Evolutionary conservation across 2,797 vertebrate species (phyloP).

Genomic region (Carduelis carduelis): DNA sequence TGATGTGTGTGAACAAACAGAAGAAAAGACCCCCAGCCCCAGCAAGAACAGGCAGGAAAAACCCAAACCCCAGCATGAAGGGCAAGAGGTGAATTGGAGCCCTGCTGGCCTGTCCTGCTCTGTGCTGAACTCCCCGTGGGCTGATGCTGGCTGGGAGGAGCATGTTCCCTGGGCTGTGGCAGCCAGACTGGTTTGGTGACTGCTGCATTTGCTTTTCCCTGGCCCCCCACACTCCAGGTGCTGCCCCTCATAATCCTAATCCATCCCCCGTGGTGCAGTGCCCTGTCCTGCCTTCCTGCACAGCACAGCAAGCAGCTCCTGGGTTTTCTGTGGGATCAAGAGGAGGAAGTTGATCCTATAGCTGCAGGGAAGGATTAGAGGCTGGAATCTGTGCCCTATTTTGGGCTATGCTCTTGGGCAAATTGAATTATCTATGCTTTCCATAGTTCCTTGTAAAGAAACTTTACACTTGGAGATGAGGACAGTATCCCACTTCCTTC

Average conservation of each 20-base stretch:
- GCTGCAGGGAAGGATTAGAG: background rate
- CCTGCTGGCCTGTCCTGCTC: background rate
- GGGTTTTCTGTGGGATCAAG: background rate
- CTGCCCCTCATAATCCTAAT: background rate
- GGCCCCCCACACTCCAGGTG: background rate
- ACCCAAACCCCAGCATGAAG: background rate
- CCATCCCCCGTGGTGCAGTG: background rate
- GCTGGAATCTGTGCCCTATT: background rate
- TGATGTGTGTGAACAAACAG: background rate
- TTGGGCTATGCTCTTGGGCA: background rate
- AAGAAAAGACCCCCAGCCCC: background rate
- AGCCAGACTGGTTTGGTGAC: background rate
- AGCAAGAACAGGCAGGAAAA: background rate
- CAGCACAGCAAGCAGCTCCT: background rate
- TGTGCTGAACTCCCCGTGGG: background rate
- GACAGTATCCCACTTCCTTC: background rate
- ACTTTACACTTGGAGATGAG: background rate
- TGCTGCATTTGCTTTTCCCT: background rate
- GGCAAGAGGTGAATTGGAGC: background rate
- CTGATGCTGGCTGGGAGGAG: background rate
- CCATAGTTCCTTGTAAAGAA: background rate
- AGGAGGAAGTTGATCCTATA: background rate
- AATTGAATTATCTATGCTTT: background rate
- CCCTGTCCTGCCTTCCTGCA: background rate
- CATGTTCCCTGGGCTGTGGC: background rate